Evolutionary conservation across 2,888 invertebrate genomes (phyloP).

Genomic region (Toxonevra muliebris): DNA sequence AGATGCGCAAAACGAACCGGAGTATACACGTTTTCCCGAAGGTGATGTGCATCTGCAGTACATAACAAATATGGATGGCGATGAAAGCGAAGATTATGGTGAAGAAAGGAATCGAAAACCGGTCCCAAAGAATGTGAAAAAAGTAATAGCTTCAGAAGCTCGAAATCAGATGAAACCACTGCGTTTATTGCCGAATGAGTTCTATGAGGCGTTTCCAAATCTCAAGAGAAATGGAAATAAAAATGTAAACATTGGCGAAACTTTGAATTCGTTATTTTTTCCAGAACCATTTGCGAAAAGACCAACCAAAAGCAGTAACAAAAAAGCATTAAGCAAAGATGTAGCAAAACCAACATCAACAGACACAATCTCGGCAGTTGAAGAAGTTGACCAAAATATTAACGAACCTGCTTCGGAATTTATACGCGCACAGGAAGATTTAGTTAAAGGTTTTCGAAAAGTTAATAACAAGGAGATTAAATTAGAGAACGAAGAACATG

Average conservation of each 20-base stretch:
- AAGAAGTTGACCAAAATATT: slow-evolving; percentile 28
- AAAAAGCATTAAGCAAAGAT: slow-evolving; percentile 15
- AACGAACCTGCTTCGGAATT: slow-evolving; percentile 46
- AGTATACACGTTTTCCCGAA: slow-evolving; percentile 51
- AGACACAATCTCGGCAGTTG: slow-evolving; percentile 38
- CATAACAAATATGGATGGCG: slow-evolving; percentile 52
- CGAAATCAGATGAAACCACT: slow-evolving; percentile 40
- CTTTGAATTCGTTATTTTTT: slow-evolving; percentile 49
- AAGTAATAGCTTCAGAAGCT: slow-evolving; percentile 33
- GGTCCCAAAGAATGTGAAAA: neutral
- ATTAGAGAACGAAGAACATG: neutral
- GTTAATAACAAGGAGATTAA: slow-evolving; percentile 32
- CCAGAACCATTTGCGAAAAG: slow-evolving; percentile 51
- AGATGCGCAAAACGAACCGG: slow-evolving; percentile 45
- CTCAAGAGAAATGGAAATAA: slow-evolving; percentile 34
- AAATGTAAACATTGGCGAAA: slow-evolving; percentile 43
- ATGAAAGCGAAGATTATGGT: slow-evolving; percentile 45
- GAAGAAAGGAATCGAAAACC: slow-evolving; percentile 22
- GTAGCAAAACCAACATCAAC: slow-evolving; percentile 3
- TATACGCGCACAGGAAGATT: slow-evolving; percentile 47
- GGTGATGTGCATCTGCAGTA: slow-evolving; percentile 59
- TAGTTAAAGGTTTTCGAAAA: slow-evolving; percentile 47
- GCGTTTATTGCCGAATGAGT: slow-evolving; percentile 53
- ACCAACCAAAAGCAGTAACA: neutral
- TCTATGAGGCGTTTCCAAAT: slow-evolving; percentile 52